A percentile compares a stretch with the other conserved stretches of the same genome.
These are phyloP conservation scores for Brenthis ino DNA, from an alignment of 2,888 invertebrate genomes.

Conservation along the genomic window DNA sequence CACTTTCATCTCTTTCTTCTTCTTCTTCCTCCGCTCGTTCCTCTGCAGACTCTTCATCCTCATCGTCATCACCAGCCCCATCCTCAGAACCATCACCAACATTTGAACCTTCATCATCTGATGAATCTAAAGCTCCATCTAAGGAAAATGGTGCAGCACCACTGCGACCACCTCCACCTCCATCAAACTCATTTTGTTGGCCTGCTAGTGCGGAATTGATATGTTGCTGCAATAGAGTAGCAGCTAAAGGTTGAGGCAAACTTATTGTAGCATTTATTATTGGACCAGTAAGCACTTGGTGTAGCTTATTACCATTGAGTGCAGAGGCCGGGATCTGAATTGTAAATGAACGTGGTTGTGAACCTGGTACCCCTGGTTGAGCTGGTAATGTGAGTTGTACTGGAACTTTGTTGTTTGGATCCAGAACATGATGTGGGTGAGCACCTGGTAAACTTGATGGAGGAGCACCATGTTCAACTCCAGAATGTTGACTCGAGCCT, in stretches of 20 bases:
- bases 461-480: conserved; percentile 63
- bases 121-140: conserved; percentile 86
- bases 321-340: conserved; percentile 95
- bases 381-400: conserved; percentile 91
- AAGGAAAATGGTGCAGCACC: conserved; percentile 74
- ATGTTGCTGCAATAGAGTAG: conserved; percentile 93
- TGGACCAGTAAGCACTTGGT: conserved; percentile 91
- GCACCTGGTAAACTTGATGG: conserved; percentile 60
- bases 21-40: conserved; percentile 85
- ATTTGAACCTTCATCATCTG: conserved; percentile 88
- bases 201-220: conserved; percentile 89
- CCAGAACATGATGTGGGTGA: conserved; percentile 70
- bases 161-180: conserved; percentile 74
- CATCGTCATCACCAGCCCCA: conserved; percentile 86
- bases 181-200: conserved; percentile 75
- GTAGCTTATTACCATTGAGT: conserved; percentile 86
- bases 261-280: conserved; percentile 95
- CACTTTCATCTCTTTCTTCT: conserved; percentile 87
- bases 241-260: conserved; percentile 90
- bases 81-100: conserved; percentile 84
- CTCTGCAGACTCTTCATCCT: conserved; percentile 90
- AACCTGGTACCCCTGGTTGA: conserved; percentile 87
- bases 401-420: conserved; percentile 75
- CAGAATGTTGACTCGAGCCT: conserved; percentile 64
- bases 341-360: conserved; percentile 89